Evolutionary conservation across 2,888 invertebrate genomes (phyloP).

Genomic region (Drosophila anomelani): DNA sequence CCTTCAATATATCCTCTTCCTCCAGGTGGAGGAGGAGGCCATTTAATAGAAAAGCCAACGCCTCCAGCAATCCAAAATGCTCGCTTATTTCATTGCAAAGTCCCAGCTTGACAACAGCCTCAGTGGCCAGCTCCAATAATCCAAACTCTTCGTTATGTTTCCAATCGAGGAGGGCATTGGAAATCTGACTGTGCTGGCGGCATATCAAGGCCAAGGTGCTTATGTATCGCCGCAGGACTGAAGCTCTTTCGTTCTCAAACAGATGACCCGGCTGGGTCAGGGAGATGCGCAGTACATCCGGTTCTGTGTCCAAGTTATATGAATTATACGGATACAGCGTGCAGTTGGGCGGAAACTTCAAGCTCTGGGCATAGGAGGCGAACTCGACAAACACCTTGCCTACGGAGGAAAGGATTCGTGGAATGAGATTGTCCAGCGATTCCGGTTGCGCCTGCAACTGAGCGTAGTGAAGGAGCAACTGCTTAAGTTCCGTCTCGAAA

Average conservation of each 20-base stretch:
- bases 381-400: constrained; percentile 79
- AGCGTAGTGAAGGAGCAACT: constrained; percentile 71
- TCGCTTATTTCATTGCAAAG: constrained; percentile 78
- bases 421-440: constrained; percentile 12
- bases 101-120: constrained; percentile 77
- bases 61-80: constrained; percentile 80
- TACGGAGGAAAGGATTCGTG: constrained; percentile 57
- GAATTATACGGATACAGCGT: constrained; percentile 72
- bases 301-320: constrained; percentile 54
- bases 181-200: constrained; percentile 53
- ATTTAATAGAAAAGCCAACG: constrained; percentile 68
- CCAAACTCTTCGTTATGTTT: constrained; percentile 68
- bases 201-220: constrained; percentile 77
- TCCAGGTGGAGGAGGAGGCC: constrained; percentile 52
- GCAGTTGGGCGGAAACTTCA: constrained; percentile 76
- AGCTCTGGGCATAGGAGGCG: constrained; percentile 77
- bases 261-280: constrained; percentile 66
- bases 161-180: constrained; percentile 55
- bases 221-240: constrained; percentile 79
- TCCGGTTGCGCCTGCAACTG: constrained; percentile 61
- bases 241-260: constrained; percentile 68
- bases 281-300: constrained; percentile 22
- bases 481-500: constrained; percentile 78
- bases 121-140: constrained; percentile 74
- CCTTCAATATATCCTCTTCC: neutral